A percentile compares a stretch with the other conserved stretches of the same genome.
Evolutionary conservation across 2,888 invertebrate genomes (phyloP).

Genomic region (Thereva unica): DNA sequence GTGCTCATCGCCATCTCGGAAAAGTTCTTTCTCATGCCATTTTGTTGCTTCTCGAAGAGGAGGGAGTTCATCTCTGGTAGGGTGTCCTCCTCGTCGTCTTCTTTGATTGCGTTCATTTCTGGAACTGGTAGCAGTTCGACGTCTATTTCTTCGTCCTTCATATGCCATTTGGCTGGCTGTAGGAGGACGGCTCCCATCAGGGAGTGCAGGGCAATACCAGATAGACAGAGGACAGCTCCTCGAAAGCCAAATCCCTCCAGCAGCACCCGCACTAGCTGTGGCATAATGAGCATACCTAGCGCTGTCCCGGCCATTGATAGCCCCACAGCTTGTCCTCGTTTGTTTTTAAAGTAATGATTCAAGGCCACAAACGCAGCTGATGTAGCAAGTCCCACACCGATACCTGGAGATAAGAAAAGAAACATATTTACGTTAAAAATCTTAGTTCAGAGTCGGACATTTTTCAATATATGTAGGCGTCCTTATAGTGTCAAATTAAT

Average conservation of each 20-base stretch:
- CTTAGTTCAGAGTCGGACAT: not conserved
- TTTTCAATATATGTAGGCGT: not conserved
- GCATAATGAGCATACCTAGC: conserved; percentile 78
- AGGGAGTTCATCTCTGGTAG: conserved; percentile 57
- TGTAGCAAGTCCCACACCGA: conserved; percentile 76
- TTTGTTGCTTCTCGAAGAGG: conserved; percentile 52
- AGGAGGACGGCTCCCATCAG: conserved; percentile 69
- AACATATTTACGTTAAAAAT: conserved; percentile 45
- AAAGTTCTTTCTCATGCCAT: conserved; percentile 55
- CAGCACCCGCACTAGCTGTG: conserved; percentile 70
- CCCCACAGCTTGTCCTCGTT: conserved; percentile 79
- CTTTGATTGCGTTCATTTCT: conserved; percentile 72
- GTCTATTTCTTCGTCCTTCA: conserved; percentile 59
- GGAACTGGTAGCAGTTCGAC: conserved; percentile 54
- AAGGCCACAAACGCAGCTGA: conserved; percentile 78
- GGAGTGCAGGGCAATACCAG: conserved; percentile 70
- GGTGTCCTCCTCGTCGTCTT: conserved; percentile 65
- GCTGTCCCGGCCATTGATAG: conserved; percentile 80
- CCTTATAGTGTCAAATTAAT: no score
- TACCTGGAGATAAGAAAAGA: conserved; percentile 59
- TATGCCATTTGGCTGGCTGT: conserved; percentile 74
- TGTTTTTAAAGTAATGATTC: conserved; percentile 76
- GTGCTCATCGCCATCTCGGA: conserved; percentile 57
- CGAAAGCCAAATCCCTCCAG: conserved; percentile 68
- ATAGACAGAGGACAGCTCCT: conserved; percentile 70